Evolutionary conservation across 1,140 invertebrate species (phyloP).

Genomic region (Neodiprion fabricii): DNA sequence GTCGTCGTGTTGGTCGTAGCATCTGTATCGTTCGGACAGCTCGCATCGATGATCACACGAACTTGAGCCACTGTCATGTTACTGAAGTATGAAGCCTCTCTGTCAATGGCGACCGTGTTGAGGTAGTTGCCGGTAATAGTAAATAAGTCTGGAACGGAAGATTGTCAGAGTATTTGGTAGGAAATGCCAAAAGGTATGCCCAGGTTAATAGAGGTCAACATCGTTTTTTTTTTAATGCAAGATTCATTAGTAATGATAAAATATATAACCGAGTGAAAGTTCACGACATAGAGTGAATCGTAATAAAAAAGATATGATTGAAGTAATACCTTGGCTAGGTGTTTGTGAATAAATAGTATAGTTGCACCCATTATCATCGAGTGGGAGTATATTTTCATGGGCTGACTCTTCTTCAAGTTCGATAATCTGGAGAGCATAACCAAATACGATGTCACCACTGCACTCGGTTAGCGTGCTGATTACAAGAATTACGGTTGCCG

Average conservation of each 20-base stretch:
- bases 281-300: background rate
- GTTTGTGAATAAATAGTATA: conserved; percentile 10
- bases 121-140: background rate
- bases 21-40: conserved; percentile 4
- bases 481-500: background rate
- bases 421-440: conserved; percentile 11
- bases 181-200: no score
- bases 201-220: no score
- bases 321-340: background rate
- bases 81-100: conserved; percentile 10
- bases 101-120: conserved; percentile 2
- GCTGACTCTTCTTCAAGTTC: conserved; percentile 12
- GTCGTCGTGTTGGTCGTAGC: background rate
- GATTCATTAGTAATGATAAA: no score
- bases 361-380: conserved; percentile 11
- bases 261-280: no score
- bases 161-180: background rate
- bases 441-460: conserved; percentile 5
- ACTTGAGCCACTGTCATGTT: conserved; percentile 11
- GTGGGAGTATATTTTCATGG: background rate
- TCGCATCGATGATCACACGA: conserved; percentile 8
- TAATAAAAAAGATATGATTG: background rate
- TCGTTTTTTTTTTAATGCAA: no score
- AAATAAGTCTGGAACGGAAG: background rate
- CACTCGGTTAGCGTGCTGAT: conserved; percentile 4